Evolutionary conservation across 2,797 vertebrate genomes (phyloP), one percentile per base, ranked within the genome.

Genomic region (Agapornis canus): DNA sequence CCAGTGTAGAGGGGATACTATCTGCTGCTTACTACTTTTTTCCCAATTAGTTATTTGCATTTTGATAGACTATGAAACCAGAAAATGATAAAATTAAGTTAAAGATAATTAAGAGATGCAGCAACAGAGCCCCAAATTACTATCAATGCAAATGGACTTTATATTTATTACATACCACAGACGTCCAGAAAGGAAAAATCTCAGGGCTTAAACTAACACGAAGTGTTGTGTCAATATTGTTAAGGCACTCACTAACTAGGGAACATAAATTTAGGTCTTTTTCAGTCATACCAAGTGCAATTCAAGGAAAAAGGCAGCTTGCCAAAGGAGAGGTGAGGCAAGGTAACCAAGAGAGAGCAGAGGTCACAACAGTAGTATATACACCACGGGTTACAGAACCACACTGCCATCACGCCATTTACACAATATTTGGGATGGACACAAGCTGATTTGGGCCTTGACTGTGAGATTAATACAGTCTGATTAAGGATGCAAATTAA

Each of bases 141-240:
- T 47, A 29, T 22, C 37, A 70, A 25, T 40, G 59, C 11, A 65
- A 81, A 45, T 26, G 29, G 42, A 83, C 42, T 80, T 80, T 40
- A n/a, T 26, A 11, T 12, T 40, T 40, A 29, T 51, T 65, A 47
- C 85, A 82, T 61, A 27, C 21, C 61, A 76, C 5, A 22, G 21
- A 48, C 10, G 6, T 40, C 22, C 26, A 13, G 5, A 0, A 0
- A 32, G 29, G 9, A 42, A 26, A 37, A 22, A 19, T 0, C 9
- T 39, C 29, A 26, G 39, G 25, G 47, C 6, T 84, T 72, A 52
- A 86, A 65, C 13, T 29, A 75, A 48, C 0, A 0, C 12, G 20
- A 63, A 59, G 13, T 10, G 2, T 23, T 61, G 15, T 5, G 1
- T 16, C 12, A 81, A 18, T 71, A 56, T 25, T 66, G 13, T 70